Evolutionary conservation across 2,797 vertebrate genomes (phyloP).

Genomic region (Echiichthys vipera): DNA sequence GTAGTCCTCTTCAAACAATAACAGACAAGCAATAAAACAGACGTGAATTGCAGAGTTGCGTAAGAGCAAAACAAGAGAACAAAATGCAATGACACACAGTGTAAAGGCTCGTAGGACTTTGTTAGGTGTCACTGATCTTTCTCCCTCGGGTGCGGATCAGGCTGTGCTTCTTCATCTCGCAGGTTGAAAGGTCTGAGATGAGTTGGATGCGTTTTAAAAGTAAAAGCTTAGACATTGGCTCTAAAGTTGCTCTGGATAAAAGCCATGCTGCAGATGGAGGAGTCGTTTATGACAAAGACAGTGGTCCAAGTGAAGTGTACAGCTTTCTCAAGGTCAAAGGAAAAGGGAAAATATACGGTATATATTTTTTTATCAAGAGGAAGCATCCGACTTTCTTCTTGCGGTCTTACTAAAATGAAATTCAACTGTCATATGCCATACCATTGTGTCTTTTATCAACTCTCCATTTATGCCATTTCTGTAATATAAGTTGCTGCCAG

Average conservation of each 20-base stretch:
- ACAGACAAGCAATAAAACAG: constrained; percentile 14
- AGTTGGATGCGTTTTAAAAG: neutral
- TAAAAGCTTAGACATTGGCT: constrained; percentile 24
- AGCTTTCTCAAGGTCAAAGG: constrained; percentile 20
- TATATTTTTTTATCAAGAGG: neutral
- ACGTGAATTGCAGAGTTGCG: constrained; percentile 19
- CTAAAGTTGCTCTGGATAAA: constrained; percentile 23
- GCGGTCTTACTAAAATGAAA: neutral
- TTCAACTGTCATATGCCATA: neutral
- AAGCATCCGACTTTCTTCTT: neutral
- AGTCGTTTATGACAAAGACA: constrained; percentile 43
- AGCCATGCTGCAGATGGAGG: constrained; percentile 42
- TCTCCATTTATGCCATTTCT: neutral
- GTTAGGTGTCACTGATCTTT: constrained; percentile 18
- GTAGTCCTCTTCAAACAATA: neutral
- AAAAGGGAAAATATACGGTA: too few species aligned
- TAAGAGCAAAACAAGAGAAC: constrained; percentile 36
- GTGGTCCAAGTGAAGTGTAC: constrained; percentile 2
- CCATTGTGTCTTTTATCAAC: neutral
- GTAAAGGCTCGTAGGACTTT: constrained; percentile 37
- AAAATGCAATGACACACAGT: constrained; percentile 10
- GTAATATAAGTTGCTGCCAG: neutral
- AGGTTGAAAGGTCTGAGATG: constrained; percentile 19
- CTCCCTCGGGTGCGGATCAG: constrained; percentile 9
- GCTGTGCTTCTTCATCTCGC: neutral